A percentile compares a stretch with the other conserved stretches of the same genome.
These are phyloP conservation scores for Corythornis cristatus DNA, from an alignment of 2,113 vertebrate genomes.

Conservation along the genomic window DNA sequence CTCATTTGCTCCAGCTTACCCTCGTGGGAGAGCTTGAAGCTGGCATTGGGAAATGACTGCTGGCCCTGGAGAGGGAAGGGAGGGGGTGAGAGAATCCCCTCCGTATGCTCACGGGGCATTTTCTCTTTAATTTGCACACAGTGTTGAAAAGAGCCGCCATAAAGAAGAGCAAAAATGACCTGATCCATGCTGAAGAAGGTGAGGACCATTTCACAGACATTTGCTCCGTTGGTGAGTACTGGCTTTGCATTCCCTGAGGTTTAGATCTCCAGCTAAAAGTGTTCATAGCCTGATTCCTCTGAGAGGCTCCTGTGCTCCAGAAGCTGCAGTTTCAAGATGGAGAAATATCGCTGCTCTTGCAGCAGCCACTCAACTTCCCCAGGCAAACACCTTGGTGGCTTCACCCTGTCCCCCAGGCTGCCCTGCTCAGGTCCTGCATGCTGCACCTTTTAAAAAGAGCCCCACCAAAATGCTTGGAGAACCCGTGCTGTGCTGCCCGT, in stretches of 20 bases:
- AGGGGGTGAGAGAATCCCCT: not conserved
- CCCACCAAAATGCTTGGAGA: not conserved
- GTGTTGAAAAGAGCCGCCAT: conserved; percentile 92
- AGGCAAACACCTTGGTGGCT: not conserved
- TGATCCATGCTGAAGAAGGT: conserved; percentile 94
- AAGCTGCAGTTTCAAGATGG: not conserved
- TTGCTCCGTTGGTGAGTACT: conserved; percentile 91
- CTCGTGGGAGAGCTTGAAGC: not conserved
- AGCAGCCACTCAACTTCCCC: not conserved
- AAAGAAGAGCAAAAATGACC: conserved; percentile 94
- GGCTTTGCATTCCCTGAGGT: not conserved
- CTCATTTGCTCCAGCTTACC: not conserved
- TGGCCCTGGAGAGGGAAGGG: not conserved
- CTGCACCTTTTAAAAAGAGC: not conserved
- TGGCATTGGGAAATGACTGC: conserved; percentile 13
- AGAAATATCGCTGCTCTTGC: not conserved
- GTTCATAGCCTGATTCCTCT: not conserved
- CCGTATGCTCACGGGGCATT: not conserved
- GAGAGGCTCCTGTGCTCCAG: not conserved
- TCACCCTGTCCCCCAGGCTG: not conserved
- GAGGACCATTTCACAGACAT: conserved; percentile 96
- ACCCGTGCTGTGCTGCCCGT: not conserved
- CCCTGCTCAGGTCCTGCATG: conserved; percentile 31
- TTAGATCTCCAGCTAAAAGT: not conserved
- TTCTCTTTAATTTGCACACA: conserved; percentile 69